Evolutionary conservation across 2,888 invertebrate genomes (phyloP), one percentile per base, ranked within the genome.

Genomic region (Apodemia zela): DNA sequence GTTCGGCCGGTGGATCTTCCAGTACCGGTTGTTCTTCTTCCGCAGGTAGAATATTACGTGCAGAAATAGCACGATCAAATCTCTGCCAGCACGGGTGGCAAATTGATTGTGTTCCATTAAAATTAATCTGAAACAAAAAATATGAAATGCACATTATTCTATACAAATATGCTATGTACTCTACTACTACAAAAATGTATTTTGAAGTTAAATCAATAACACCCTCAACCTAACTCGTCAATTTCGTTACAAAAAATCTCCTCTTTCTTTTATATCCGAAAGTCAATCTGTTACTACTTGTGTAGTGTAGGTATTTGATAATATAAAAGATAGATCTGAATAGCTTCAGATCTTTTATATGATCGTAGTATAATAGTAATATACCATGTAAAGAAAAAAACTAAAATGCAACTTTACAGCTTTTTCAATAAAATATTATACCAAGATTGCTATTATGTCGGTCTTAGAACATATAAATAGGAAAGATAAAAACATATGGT

Each of bases 81-180:
- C 61, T 61, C 49, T 61, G 61, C 35, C 49, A 61, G 47, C 61
- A 61, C 33, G 60, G 60, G 45, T 60, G 47, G 25, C 60, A 60
- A 25, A 42, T 60, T 42, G 18, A 60, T 60, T n/a, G 13, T 47
- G 60, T 60, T 47, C 60, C 60, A 35, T 59, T 35, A 59, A 59
- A 35, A 35, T 18, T 18, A 59, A 59, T 59, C 59, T 59, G 59
- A 35, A 59, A 59, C 18, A 49, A 49, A 49, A 49, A 49, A 18
- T 49, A 49, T 49, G 49, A 49, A 49, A 49, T 17, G 49, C 49
- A 49, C 18, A 18, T 49, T 49, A 49, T 17, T 49, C 18, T 49
- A 49, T 49, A 49, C 49, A 49, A 49, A 49, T 49, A 49, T 49
- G 49, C 49, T 49, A 49, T 2, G 49, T 49, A 49, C 49, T 49